A percentile compares a stretch with the other conserved stretches of the same genome.
Conservation (phyloP, 2,113 vertebrate species). For the Speoplatyrhinus poulsoni region DNA sequence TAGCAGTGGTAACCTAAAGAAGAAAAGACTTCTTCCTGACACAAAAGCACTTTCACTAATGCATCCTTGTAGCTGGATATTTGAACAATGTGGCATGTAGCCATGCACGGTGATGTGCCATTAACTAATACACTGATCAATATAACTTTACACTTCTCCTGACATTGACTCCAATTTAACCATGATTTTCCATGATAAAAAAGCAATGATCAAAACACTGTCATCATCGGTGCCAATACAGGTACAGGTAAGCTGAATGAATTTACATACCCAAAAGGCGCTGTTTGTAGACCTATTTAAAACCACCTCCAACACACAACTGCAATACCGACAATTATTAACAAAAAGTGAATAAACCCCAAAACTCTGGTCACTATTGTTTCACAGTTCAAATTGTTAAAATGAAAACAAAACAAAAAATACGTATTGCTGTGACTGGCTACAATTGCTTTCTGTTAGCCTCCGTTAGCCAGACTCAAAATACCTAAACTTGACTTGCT, state of each 20-base stretch:
- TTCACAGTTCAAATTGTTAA: constrained; percentile 10
- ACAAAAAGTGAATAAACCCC: not conserved
- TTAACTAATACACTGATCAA: not conserved
- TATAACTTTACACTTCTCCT: constrained; percentile 5
- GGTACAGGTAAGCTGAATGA: not conserved
- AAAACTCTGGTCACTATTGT: not conserved
- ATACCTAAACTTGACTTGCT: constrained; percentile 27
- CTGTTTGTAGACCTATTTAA: constrained; percentile 20
- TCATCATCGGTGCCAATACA: constrained; percentile 22
- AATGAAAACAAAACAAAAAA: not conserved
- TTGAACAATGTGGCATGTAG: not conserved
- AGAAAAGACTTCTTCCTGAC: not conserved
- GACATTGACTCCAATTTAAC: constrained; percentile 5
- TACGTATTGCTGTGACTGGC: constrained; percentile 16
- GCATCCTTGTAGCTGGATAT: not conserved
- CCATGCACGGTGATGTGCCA: not conserved
- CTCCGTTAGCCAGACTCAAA: constrained; percentile 17
- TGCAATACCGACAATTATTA: not conserved
- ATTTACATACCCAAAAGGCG: not conserved
- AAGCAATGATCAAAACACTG: constrained; percentile 48
- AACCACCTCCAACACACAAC: constrained; percentile 7
- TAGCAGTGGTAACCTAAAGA: not conserved
- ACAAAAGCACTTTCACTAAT: not conserved
- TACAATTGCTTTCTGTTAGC: constrained; percentile 4
- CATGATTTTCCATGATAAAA: constrained; percentile 62